Base-by-base conservation (phyloP, 2,797 vertebrate genomes). In the Sebastes steindachneri region DNA sequence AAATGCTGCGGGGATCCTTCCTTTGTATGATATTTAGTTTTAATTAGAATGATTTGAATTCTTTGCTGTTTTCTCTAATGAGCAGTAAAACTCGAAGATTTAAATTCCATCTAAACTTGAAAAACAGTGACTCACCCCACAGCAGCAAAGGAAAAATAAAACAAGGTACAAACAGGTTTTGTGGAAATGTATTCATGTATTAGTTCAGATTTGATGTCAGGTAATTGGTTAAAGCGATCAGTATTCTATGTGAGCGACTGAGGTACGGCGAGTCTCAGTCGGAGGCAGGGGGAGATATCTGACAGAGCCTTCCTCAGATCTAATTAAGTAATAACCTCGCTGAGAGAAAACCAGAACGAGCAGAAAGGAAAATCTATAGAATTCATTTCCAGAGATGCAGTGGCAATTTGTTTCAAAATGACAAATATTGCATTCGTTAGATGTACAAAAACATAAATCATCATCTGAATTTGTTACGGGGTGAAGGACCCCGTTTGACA, bases 321-420 rank as follows among this genome's bases (percentile, higher is more conserved):
- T 84, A 92, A 94, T 93, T 89, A 90, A 91, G 88, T 86, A 88
- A 92, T 86, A 91, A 93, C 86, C 85, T 82, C 48, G 35, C 80
- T 83, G 78, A 90, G 86, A 88, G 73, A 86, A 82, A 86, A 77
- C 41, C 85, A 63, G 55, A 77, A 78, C 9, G 77, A 82, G 78
- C 77, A 7, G 57, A 35, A 64, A 67, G 57, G 68, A 86, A 92
- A 94, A 94, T 93, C 91, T 80, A 89, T 93, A 85, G 72, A 86
- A 90, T 86, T 93, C 54, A 93, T 93, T 92, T 91, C 73, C 80
- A 81, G 82, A 83, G 88, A 86, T 59, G 75, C 66, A 48, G 55
- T 62, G 19, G 84, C 88, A 87, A 90, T 92, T 93, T 92, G 84
- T 88, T 86, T 88, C 69, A 84, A 84, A 92, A 80, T 87, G 57